Conservation (phyloP, 2,113 vertebrate species). For the Erpornis zantholeuca region DNA sequence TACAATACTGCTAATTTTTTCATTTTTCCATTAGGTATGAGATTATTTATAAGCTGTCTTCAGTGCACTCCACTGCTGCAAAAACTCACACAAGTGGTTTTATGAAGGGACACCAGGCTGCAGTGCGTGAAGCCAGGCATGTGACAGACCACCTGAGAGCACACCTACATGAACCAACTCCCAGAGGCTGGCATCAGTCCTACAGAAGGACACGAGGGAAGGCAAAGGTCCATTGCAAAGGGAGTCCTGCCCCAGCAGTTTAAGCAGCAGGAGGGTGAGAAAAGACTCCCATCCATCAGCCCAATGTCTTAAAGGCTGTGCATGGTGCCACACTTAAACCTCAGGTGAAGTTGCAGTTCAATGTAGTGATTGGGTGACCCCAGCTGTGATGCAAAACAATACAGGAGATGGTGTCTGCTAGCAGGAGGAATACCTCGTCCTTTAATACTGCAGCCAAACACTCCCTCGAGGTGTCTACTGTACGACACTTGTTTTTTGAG, state of each 20-base stretch:
- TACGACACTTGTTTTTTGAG: background rate
- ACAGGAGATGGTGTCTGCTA: background rate
- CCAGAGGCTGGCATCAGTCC: background rate
- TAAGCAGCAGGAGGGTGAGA: background rate
- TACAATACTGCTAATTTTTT: background rate
- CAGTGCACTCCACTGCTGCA: background rate
- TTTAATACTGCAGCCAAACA: background rate
- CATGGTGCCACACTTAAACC: background rate
- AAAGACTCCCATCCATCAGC: background rate
- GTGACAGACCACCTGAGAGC: background rate
- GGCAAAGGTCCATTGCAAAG: background rate
- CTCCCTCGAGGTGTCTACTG: background rate
- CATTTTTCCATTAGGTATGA: background rate
- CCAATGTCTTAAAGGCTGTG: accelerated
- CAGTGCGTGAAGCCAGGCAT: accelerated
- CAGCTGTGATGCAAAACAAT: background rate
- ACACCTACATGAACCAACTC: background rate
- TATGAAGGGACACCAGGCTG: background rate
- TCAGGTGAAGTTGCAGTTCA: background rate
- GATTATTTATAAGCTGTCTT: background rate
- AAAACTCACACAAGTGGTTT: background rate
- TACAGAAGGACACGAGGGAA: background rate
- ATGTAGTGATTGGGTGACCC: background rate
- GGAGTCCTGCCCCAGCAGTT: background rate
- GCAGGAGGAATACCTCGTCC: background rate